Evolutionary conservation across 64 coral and sea anemone species (phyloP), one percentile per base, ranked within the genome.

Genomic region (Orbicella faveolata): DNA sequence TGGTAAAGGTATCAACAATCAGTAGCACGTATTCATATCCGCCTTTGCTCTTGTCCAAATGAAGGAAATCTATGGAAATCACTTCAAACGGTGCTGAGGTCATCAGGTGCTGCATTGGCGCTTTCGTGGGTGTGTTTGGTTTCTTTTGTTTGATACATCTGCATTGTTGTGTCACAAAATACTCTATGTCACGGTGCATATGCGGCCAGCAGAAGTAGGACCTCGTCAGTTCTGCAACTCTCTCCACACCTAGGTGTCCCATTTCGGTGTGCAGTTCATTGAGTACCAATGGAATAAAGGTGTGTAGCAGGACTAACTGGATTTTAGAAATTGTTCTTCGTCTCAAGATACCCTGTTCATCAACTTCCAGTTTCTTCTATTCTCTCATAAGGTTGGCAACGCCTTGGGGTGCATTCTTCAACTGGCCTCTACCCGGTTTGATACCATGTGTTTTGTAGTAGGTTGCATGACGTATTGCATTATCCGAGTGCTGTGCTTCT

Each of bases 71-170:
- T 19, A 88, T 88, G 17, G 91, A 93, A 30, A 88, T 84, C 13
- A 93, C 61, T 88, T 93, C 91, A 78, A 88, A 93, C 7, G 91
- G 91, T 30, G 91, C 69, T 25, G 91, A 87, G 15, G 91, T 81
- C 34, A 87, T 75, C 6, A 93, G 79, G 8, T 84, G 75, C 73
- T 74, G 36, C 34, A 74, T 62, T 5, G 84, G 84, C 88, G 79
- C 91, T 80, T 39, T 39, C 1, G 37, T 39, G 37, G 4, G n/a
- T n/a, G 37, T 39, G 37, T 3, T 63, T 63, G 12, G 12, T n/a
- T n/a, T n/a, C n/a, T 63, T 63, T 13, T 63, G 61, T 63, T 63
- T 63, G 8, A 63, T 63, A 63, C 61, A 63, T 63, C 13, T 63
- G 61, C 61, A 63, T 16, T 19, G 61, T 63, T 63, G 61, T 63